Evolutionary conservation across 2,797 vertebrate species (phyloP), one percentile per base, ranked within the genome.

Genomic region (Brotula barbata): DNA sequence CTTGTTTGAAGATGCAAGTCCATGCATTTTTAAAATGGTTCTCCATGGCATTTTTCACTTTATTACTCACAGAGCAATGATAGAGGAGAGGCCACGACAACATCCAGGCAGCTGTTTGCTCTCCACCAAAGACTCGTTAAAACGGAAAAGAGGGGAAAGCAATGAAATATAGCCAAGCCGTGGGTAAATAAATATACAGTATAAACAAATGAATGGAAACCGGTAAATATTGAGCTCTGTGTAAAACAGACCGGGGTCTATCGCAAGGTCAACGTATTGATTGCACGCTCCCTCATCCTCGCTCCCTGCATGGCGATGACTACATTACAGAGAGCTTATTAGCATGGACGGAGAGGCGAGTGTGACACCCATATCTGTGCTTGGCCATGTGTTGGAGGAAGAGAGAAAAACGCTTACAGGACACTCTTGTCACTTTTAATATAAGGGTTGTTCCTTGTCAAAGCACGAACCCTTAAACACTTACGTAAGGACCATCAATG

Each of bases 91-190:
- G 58, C 68, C 56, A 39, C 1, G 17, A 61, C 51, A 75, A 73
- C 49, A 52, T 28, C 54, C 60, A 58, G 46, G 54, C 34, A 1
- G 62, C 62, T 34, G 68, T 69, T 67, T 20, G 14, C 73, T 58
- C 51, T 58, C 46, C 72, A 74, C 54, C 49, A 59, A 50, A 72
- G 66, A 58, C 78, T 80, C 80, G 87, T 89, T 89, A 86, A 89
- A 87, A 84, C 85, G 80, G 42, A 77, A 87, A 77, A 62, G 33
- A 31, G 23, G 45, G 23, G 13, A 51, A 62, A 68, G 77, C 70
- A 75, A 80, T 66, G 10, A 81, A 81, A 78, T 67, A 80, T 72
- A 72, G 54, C 44, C 55, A 59, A 21, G 49, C n/a, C 6, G 22
- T 19, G 28, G 36, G 64, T 40, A 48, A 58, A 63, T 58, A 57